Percentiles rank a stretch among this genome's conserved stretches.
phyloP scores from a whole-genome alignment of 2,797 vertebrate genomes.

The Pitangus sulphuratus region DNA sequence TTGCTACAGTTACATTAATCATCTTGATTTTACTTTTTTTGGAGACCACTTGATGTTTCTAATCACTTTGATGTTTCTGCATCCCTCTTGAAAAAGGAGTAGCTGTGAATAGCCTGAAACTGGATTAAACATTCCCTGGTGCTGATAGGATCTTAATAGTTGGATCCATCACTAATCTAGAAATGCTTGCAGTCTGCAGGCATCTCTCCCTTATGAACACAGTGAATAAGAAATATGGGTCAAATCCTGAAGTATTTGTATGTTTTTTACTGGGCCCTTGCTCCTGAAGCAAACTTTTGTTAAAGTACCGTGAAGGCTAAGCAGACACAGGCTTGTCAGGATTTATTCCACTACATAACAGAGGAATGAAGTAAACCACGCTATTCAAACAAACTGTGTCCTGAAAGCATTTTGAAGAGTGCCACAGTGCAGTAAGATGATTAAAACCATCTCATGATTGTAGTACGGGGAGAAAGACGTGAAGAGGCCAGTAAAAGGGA shows the following conservation, averaged over 20 bases:
- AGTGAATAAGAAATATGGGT: background rate
- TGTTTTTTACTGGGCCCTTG: background rate
- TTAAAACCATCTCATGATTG: background rate
- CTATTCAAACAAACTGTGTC: background rate
- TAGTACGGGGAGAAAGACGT: background rate
- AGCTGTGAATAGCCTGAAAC: background rate
- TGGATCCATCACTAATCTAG: background rate
- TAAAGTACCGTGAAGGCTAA: background rate
- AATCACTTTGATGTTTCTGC: background rate
- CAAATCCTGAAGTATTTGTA: background rate
- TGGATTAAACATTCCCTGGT: background rate
- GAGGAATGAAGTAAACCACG: background rate
- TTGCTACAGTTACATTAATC: background rate
- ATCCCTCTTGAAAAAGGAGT: background rate
- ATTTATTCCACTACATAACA: background rate
- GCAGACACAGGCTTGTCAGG: background rate
- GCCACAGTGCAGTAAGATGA: background rate
- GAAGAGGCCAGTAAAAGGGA: background rate
- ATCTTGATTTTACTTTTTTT: background rate
- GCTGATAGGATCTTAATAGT: background rate
- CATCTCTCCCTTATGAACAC: background rate
- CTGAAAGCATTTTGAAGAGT: conserved; percentile 3
- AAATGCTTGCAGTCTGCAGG: background rate
- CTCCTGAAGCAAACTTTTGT: background rate
- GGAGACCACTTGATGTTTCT: background rate